These are phyloP conservation scores for Urocynchramus pylzowi DNA, from an alignment of 2,113 vertebrate species.

Conservation along the genomic window DNA sequence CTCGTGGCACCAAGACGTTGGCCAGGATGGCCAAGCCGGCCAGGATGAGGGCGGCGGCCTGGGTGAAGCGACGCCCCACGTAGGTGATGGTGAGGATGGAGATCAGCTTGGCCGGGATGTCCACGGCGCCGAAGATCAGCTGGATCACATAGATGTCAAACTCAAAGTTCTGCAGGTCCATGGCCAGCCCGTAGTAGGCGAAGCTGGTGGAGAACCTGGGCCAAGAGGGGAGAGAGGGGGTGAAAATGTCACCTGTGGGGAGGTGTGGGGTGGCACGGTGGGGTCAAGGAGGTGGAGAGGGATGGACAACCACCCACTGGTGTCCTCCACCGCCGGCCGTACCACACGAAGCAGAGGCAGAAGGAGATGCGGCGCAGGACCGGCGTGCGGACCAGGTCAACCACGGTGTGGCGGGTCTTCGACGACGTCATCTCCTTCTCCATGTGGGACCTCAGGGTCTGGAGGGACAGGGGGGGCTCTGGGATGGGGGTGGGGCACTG, in stretches of 20 bases:
- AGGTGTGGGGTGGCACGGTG: not conserved
- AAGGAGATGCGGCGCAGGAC: conserved; percentile 73
- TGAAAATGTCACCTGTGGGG: not conserved
- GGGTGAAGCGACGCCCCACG: conserved; percentile 57
- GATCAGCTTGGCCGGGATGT: conserved; percentile 83
- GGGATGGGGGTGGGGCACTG: not conserved
- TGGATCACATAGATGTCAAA: conserved; percentile 85
- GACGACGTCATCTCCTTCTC: conserved; percentile 69
- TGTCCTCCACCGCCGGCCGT: not conserved
- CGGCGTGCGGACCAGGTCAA: conserved; percentile 71
- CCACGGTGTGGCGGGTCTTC: not conserved
- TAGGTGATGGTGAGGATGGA: conserved; percentile 75
- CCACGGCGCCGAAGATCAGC: conserved; percentile 84
- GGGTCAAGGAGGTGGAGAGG: accelerated
- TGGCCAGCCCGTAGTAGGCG: conserved; percentile 83
- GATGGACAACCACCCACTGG: not conserved
- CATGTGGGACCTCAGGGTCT: conserved; percentile 80
- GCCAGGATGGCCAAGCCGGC: conserved; percentile 71
- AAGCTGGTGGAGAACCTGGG: conserved; percentile 82
- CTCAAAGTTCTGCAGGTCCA: conserved; percentile 88
- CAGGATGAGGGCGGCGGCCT: conserved; percentile 68
- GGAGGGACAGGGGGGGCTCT: not conserved
- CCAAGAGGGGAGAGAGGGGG: accelerated
- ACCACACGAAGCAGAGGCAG: conserved; percentile 75
- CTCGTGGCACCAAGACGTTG: not conserved